These are phyloP conservation scores for Gryllus bimaculatus DNA, from an alignment of 1,140 invertebrate species.

Conservation along the genomic window DNA sequence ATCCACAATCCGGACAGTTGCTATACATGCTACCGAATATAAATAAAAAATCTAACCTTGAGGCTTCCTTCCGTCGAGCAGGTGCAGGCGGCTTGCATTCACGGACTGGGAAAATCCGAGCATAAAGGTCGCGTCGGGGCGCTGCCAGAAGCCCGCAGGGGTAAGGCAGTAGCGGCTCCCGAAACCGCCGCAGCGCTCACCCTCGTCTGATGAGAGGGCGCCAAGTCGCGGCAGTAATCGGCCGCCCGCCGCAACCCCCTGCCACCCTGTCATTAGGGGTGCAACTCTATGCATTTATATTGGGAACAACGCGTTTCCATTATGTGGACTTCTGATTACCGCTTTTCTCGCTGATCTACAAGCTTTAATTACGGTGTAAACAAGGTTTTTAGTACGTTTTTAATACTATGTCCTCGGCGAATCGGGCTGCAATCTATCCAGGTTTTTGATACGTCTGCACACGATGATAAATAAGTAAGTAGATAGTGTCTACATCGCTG, in stretches of 20 bases:
- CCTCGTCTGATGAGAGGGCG: background rate
- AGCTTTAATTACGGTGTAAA: constrained; percentile 5
- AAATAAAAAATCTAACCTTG: too few species aligned
- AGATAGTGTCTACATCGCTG: too few species aligned
- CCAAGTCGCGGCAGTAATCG: too few species aligned
- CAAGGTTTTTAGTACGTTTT: background rate
- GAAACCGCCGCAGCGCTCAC: background rate
- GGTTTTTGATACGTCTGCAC: too few species aligned
- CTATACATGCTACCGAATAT: too few species aligned
- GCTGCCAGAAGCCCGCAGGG: background rate
- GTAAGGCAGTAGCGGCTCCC: background rate
- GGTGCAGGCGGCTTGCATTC: too few species aligned
- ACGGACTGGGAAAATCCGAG: too few species aligned
- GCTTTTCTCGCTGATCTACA: background rate
- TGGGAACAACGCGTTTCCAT: background rate
- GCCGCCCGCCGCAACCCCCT: background rate
- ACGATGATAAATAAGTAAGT: too few species aligned
- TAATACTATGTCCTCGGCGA: background rate
- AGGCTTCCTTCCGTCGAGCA: too few species aligned
- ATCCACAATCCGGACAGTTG: too few species aligned
- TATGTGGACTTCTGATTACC: background rate
- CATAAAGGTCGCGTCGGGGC: too few species aligned
- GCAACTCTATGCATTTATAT: background rate
- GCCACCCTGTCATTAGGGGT: background rate
- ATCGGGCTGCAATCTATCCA: background rate